Percentiles rank a stretch among this genome's conserved stretches.
Conservation (phyloP, 2,113 vertebrate species). For the Sander vitreus region DNA sequence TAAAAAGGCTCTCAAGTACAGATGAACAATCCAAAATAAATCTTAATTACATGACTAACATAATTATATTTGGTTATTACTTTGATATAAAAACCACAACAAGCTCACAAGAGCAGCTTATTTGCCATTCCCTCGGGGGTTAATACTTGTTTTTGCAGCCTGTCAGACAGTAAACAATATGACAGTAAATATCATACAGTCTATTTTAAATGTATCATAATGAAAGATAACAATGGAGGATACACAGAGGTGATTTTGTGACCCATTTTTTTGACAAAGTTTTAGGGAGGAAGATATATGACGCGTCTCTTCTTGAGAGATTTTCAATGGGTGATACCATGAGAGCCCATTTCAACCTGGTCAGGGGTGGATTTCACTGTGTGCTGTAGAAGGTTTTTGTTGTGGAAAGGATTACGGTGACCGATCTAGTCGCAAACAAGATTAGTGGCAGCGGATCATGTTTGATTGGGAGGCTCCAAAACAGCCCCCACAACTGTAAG, state of each 20-base stretch:
- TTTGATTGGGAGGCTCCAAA: constrained; percentile 81
- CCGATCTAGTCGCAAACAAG: constrained; percentile 81
- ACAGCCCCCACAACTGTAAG: constrained; percentile 70
- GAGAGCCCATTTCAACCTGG: constrained; percentile 44
- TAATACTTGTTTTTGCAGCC: constrained; percentile 43
- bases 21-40: not conserved
- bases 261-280: constrained; percentile 15
- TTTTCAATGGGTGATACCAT: constrained; percentile 30
- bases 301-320: constrained; percentile 35
- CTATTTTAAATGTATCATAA: not conserved
- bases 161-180: constrained; percentile 22
- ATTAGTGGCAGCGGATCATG: constrained; percentile 82
- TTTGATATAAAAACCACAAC: constrained; percentile 26
- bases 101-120: constrained; percentile 52
- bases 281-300: constrained; percentile 4
- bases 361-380: constrained; percentile 62
- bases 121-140: constrained; percentile 56
- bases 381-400: constrained; percentile 68
- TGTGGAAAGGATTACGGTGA: constrained; percentile 79
- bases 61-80: constrained; percentile 11
- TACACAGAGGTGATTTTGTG: not conserved
- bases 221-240: not conserved
- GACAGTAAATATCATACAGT: not conserved
- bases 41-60: not conserved
- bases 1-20: not conserved